Evolutionary conservation across 2,888 invertebrate species (phyloP), one percentile per base, ranked within the genome.

Genomic region (Philereme transversata): DNA sequence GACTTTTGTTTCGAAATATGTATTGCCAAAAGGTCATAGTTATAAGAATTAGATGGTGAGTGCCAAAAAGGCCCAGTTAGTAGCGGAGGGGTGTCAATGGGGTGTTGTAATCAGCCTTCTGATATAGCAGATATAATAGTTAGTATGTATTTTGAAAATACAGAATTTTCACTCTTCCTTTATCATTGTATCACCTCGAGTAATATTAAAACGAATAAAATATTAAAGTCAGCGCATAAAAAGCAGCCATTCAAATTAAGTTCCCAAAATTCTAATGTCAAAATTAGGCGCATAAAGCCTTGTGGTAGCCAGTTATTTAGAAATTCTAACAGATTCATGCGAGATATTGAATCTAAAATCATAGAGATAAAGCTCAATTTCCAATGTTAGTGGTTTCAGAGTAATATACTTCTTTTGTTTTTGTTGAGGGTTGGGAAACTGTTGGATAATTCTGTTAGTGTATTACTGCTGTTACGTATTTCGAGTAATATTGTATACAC

Each of bases 81-180:
- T 75, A 72, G 70, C 69, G 67, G 54, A 69, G 75, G 83, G 83
- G 85, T 87, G 86, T 80, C 77, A 87, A 84, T 79, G 78, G 84
- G 83, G 82, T 88, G 81, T 82, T 61, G 89, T 82, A 84, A 89
- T 84, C 78, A 80, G 62, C 84, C 87, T 88, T 84, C 81, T 72
- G 61, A 54, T 7, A 41, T 36, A 52, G 45, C 45, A 46, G 33
- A 33, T 33, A 40, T 36, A 11, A n/a, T 9, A 36, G 49, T n/a
- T 7, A 38, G 38, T 7, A 38, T 38, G 5, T 3, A 7, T 38
- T 7, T 38, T 38, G 3, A 22, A 22, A 1, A 3, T 22, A 22
- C 5, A 38, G 1, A 38, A 7, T 38, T 7, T 38, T 38, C 38
- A 38, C 38, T 38, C 38, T 22, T 22, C 22, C 22, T 22, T 3